Evolutionary conservation across 2,113 vertebrate genomes (phyloP).

Genomic region (Phylloscopus trochiloides): DNA sequence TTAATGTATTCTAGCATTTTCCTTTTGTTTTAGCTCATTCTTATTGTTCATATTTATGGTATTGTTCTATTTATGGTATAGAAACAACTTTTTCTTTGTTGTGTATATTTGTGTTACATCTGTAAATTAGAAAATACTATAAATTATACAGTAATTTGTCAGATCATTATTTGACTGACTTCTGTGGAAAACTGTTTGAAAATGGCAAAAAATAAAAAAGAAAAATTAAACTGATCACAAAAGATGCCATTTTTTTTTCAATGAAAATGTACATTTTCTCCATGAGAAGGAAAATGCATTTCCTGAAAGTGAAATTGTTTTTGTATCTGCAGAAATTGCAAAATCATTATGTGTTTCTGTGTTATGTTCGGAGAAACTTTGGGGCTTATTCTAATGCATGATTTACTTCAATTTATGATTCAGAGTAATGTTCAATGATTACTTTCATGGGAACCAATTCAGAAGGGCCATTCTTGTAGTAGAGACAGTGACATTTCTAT

Average conservation of each 20-base stretch:
- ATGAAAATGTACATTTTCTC: neutral
- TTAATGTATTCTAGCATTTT: neutral
- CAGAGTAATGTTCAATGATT: neutral
- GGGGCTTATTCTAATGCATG: neutral
- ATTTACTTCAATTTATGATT: neutral
- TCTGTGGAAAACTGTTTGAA: neutral
- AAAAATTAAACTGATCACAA: neutral
- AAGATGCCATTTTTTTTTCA: neutral
- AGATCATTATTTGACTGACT: neutral
- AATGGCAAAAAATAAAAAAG: neutral
- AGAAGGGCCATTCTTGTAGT: neutral
- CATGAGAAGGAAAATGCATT: neutral
- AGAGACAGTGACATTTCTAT: conserved; percentile 21
- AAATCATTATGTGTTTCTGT: neutral
- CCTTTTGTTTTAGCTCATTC: neutral
- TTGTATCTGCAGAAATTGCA: neutral
- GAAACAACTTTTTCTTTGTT: neutral
- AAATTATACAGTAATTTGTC: neutral
- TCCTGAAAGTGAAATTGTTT: neutral
- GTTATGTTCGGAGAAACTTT: neutral
- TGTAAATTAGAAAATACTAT: neutral
- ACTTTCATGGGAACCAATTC: neutral
- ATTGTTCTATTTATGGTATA: neutral
- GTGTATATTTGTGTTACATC: neutral
- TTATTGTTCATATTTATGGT: neutral